Base-by-base conservation (phyloP, 2,113 vertebrate genomes). In the Hydrolagus affinis region DNA sequence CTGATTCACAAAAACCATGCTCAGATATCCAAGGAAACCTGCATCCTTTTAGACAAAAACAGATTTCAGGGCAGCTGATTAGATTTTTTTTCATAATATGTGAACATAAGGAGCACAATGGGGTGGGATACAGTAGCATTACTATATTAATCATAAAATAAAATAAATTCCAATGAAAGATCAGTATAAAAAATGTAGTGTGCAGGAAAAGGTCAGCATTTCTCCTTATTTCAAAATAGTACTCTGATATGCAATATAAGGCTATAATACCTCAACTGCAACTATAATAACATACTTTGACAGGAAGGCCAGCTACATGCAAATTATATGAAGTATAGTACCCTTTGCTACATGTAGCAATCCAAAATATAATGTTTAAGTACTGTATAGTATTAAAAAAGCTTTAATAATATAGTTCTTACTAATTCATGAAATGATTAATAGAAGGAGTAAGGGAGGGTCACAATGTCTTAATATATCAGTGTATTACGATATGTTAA, bases 341-440 rank as follows among this genome's bases (percentile, higher is more conserved):
- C 25, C 66, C 77, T 66, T 59, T 66, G 77, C 23, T 66, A 62
- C 14, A 83, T 59, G 15, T 83, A 64, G 28, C 77, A 64, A 83
- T 83, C 77, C 30, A 19, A 80, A 83, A 17, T 83, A 23, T 66
- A 83, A 83, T 83, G 25, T 23, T 25, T 83, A 15, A 64, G 28
- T 83, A n/a, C n/a, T n/a, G n/a, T n/a, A 30, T 83, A 28, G 66
- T 25, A 62, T 66, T 30, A n/a, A 28, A 83, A 25, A 1, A 30
- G 25, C 60, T 83, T 66, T 83, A 62, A 17, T 64, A 83, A 64
- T 32, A 17, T 32, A 83, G 60, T 83, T 83, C 64, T 59, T 66
- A 83, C 59, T 66, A 25, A 83, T 83, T 30, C 64, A 19, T 83
- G 60, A 66, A 83, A 83, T 83, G 77, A 62, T 83, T 83, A 83